These are phyloP conservation scores for Upupa epops DNA, from an alignment of 2,113 vertebrate genomes.

Conservation along the genomic window DNA sequence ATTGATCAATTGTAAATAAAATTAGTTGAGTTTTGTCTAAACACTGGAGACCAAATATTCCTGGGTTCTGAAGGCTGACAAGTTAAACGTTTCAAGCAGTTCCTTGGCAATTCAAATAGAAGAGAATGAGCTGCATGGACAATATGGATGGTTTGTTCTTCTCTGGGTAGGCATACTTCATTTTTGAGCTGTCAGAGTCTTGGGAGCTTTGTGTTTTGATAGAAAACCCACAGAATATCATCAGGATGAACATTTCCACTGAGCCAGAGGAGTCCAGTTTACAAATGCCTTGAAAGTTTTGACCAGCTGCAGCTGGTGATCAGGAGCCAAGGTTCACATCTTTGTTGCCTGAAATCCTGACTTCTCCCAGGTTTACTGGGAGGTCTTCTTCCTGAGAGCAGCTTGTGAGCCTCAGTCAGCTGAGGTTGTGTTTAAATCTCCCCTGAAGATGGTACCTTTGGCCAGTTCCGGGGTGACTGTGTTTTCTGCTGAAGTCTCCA, in stretches of 20 bases:
- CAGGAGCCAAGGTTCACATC: neutral
- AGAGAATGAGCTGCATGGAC: neutral
- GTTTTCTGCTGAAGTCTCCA: neutral
- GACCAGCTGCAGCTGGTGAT: neutral
- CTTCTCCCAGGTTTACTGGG: neutral
- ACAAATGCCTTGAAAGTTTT: neutral
- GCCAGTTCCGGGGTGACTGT: neutral
- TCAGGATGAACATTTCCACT: neutral
- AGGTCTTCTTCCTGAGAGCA: neutral
- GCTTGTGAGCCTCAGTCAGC: neutral
- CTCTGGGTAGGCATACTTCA: neutral
- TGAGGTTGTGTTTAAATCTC: neutral
- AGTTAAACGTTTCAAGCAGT: neutral
- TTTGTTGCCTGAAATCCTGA: neutral
- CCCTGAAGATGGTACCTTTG: neutral
- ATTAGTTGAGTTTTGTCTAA: neutral
- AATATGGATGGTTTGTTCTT: neutral
- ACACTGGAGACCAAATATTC: neutral
- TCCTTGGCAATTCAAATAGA: conserved; percentile 15
- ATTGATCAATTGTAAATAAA: neutral
- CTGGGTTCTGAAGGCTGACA: conserved; percentile 1
- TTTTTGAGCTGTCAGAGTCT: neutral
- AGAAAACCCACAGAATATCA: neutral
- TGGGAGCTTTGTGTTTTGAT: neutral
- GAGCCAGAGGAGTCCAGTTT: neutral